Percentiles rank a stretch among this genome's conserved stretches.
These are phyloP conservation scores for Toxotes jaculatrix DNA, from an alignment of 2,113 vertebrate species.

Conservation along the genomic window DNA sequence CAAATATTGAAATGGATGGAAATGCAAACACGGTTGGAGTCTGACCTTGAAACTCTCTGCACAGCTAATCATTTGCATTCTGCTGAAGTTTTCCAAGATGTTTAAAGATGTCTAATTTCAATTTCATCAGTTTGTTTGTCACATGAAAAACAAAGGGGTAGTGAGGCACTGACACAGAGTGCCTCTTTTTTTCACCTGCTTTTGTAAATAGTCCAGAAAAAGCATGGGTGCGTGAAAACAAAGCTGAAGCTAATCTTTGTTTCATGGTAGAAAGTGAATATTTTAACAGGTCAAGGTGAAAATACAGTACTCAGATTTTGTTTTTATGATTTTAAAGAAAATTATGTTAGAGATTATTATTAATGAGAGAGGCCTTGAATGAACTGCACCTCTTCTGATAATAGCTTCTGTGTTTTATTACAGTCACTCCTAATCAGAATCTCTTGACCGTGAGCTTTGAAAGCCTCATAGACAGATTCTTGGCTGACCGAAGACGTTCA, in stretches of 20 bases:
- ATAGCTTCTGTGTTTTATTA: background rate
- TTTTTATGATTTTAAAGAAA: background rate
- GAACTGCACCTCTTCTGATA: background rate
- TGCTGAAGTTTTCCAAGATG: conserved; percentile 2
- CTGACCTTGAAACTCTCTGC: background rate
- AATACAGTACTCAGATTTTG: background rate
- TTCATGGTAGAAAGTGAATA: background rate
- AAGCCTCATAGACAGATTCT: background rate
- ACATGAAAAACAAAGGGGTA: background rate
- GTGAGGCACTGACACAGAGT: background rate
- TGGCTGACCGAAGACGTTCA: background rate
- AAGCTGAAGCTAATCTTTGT: background rate
- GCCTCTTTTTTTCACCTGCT: too few relatives aligned
- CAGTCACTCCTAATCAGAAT: background rate
- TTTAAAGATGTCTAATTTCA: conserved; percentile 18
- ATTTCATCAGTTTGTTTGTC: background rate
- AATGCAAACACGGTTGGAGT: background rate
- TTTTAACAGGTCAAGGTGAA: background rate
- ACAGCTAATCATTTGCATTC: conserved; percentile 40
- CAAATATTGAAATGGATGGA: conserved; percentile 9
- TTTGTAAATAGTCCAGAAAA: background rate
- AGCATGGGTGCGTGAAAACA: background rate
- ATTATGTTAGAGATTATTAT: background rate
- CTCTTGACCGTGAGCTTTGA: background rate
- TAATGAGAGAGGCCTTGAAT: background rate